A percentile compares a stretch with the other conserved stretches of the same genome.
These are phyloP conservation scores for Herminia tarsipennalis DNA, from an alignment of 2,888 invertebrate species.

Conservation along the genomic window DNA sequence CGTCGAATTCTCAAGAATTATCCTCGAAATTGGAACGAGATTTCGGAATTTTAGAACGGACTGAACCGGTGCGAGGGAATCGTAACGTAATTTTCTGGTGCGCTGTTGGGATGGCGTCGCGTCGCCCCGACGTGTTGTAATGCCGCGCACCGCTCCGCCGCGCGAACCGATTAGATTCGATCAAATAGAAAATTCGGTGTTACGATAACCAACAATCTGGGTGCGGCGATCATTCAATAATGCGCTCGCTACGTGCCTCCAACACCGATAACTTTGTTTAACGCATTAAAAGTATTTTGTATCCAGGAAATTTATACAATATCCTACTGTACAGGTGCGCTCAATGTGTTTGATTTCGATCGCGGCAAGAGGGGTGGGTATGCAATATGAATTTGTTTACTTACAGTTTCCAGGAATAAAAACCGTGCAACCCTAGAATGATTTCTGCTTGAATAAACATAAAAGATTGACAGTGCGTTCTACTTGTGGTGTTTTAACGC, in stretches of 20 bases:
- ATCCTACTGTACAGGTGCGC: not conserved
- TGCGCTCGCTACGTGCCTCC: constrained; percentile 31
- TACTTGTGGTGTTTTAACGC: constrained; percentile 42
- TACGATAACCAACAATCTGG: constrained; percentile 64
- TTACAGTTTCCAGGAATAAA: constrained; percentile 14
- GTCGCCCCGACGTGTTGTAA: constrained; percentile 40
- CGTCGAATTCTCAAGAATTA: constrained; percentile 65
- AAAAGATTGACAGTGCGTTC: constrained; percentile 51
- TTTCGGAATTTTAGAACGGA: constrained; percentile 66
- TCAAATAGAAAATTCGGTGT: constrained; percentile 71
- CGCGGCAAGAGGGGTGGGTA: too few relatives aligned
- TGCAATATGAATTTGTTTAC: too few relatives aligned
- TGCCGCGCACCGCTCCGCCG: constrained; percentile 13
- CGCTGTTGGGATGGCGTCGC: constrained; percentile 47
- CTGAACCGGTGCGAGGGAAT: constrained; percentile 52
- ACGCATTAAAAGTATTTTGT: constrained; percentile 16
- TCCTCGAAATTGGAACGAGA: constrained; percentile 60
- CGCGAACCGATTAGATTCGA: constrained; percentile 66
- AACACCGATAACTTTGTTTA: constrained; percentile 32
- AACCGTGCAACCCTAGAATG: constrained; percentile 46
- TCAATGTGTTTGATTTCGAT: constrained; percentile 20
- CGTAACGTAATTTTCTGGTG: constrained; percentile 75
- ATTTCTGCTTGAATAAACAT: constrained; percentile 43
- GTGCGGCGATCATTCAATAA: constrained; percentile 61
- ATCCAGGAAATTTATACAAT: not conserved